Base-by-base conservation (phyloP, 64 coral and sea anemone genomes). In the Montipora cactus region DNA sequence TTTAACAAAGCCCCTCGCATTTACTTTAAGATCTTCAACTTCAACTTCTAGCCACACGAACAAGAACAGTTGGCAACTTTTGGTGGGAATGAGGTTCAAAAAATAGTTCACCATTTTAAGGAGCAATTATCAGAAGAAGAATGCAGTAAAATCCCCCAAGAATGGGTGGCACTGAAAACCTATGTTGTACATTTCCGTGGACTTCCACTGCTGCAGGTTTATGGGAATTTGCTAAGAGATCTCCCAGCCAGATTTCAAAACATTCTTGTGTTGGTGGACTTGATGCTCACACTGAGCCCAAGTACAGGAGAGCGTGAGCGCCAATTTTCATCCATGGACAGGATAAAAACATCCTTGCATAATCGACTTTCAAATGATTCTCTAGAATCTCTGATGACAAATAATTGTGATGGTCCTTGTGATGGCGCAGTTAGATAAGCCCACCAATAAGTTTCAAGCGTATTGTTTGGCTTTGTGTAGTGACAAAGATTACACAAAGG, bases 181-280 rank as follows among this genome's bases (percentile, higher is more conserved):
- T 51, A 88, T 74, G 67, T 48, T 75, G 85, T 67, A 16, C 83
- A 87, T 87, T 57, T 67, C 52, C 21, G 81, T 15, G 81, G 81
- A 66, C 49, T 11, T 85, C 81, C 48, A 85, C 19, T 85, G 81
- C 49, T 85, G 81, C 55, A 85, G 52, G 14, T 85, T 85, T 85
- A 85, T 85, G 81, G 81, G 62, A 2, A 85, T 16, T 85, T 85
- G 81, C 81, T 85, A 85, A 85, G 49, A 85, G 53, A 85, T 85
- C 53, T 6, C 83, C 83, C 62, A 87, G 61, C 83, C 66, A 37
- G 83, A 87, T 70, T 70, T 69, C 83, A 69, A 61, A 87, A 87
- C 83, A 87, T 87, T 87, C 83, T 87, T n/a, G 83, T 87, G 83
- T 71, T 87, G 83, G 83, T 87, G 52, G 83, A 87, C 37, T 87